Evolutionary conservation across 2,113 vertebrate genomes (phyloP).

Genomic region (Pleuronectes platessa): DNA sequence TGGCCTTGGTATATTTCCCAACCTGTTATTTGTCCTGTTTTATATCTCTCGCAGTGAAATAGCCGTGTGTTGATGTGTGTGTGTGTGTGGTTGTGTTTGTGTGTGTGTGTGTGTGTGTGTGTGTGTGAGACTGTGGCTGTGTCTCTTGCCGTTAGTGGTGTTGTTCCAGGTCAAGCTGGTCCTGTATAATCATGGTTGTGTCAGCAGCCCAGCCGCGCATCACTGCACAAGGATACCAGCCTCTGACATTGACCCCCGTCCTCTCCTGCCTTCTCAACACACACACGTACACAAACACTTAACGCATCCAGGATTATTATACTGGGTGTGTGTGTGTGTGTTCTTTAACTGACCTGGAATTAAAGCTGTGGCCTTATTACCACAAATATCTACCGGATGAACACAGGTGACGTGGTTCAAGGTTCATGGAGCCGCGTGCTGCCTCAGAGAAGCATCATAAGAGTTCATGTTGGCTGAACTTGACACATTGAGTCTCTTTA

Average conservation of each 20-base stretch:
- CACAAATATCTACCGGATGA: constrained; percentile 13
- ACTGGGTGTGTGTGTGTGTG: background rate
- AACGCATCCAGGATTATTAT: constrained; percentile 10
- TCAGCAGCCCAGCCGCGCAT: constrained; percentile 57
- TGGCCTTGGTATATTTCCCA: constrained; percentile 59
- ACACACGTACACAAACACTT: constrained; percentile 5
- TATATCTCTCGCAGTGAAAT: constrained; percentile 40
- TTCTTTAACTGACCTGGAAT: constrained; percentile 32
- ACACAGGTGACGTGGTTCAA: constrained; percentile 44
- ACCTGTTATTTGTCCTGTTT: constrained; percentile 64
- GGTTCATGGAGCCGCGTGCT: constrained; percentile 14
- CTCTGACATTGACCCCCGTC: constrained; percentile 66
- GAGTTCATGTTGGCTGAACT: constrained; percentile 1
- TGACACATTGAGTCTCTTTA: background rate
- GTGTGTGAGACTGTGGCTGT: constrained; percentile 20
- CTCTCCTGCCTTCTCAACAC: constrained; percentile 4
- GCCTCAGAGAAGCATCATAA: background rate
- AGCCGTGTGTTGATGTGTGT: constrained; percentile 26
- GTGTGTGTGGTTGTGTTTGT: background rate
- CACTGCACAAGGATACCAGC: constrained; percentile 63
- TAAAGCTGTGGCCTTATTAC: constrained; percentile 38
- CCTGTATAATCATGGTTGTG: constrained; percentile 65
- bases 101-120: constrained; percentile 32
- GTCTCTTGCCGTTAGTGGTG: constrained; percentile 26
- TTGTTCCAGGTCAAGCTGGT: constrained; percentile 62